These are phyloP conservation scores for Prenolepis imparis DNA, from an alignment of 2,888 invertebrate species.

Conservation along the genomic window DNA sequence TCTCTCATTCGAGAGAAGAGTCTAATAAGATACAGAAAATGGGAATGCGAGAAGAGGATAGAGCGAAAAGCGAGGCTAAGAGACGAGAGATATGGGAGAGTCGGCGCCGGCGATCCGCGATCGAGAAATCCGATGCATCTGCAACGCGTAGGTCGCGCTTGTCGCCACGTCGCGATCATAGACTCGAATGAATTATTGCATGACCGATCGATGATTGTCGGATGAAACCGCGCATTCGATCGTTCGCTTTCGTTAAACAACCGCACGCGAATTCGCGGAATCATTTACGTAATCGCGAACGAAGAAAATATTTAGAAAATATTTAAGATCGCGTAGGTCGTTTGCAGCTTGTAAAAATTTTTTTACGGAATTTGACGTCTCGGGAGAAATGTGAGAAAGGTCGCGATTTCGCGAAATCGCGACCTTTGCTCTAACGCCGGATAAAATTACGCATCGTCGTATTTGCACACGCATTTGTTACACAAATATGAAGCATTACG, in stretches of 20 bases:
- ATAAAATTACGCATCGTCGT: slow-evolving; percentile 31
- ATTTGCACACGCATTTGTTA: slow-evolving; percentile 29
- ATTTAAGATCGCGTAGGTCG: background rate
- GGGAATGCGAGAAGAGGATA: slow-evolving; percentile 28
- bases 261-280: background rate
- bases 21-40: background rate
- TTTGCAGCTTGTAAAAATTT: background rate
- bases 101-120: slow-evolving; percentile 54
- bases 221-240: background rate
- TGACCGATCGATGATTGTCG: slow-evolving; percentile 38
- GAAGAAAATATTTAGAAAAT: background rate
- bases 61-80: slow-evolving; percentile 25
- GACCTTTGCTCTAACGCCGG: slow-evolving; percentile 17
- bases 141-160: slow-evolving; percentile 31
- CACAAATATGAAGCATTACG: slow-evolving; percentile 37
- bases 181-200: slow-evolving; percentile 49
- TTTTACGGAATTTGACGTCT: slow-evolving; percentile 17
- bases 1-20: slow-evolving; percentile 19
- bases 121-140: slow-evolving; percentile 56
- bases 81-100: slow-evolving; percentile 33
- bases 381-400: slow-evolving; percentile 28
- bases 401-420: slow-evolving; percentile 25
- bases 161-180: slow-evolving; percentile 23
- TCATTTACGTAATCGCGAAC: slow-evolving; percentile 15
- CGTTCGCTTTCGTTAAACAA: background rate